Percentiles rank a stretch among this genome's conserved stretches.
phyloP scores from a whole-genome alignment of 2,113 vertebrate genomes.

The Siphamia tubifer region DNA sequence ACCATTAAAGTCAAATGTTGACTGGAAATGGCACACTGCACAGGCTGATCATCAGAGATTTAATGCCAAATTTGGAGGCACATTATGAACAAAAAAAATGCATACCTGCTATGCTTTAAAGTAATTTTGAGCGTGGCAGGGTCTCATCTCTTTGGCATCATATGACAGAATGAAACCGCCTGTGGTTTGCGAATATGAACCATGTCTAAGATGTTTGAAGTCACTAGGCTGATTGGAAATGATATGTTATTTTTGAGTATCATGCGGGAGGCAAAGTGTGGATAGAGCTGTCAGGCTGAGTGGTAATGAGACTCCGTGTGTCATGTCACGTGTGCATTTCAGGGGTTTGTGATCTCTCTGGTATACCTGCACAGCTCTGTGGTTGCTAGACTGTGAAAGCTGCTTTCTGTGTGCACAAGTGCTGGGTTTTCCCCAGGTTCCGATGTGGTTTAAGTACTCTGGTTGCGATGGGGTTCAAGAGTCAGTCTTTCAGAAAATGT shows the following conservation, averaged over 20 bases:
- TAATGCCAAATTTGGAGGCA: too few species aligned
- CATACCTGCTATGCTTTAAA: neutral
- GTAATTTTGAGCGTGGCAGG: too few species aligned
- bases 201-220: neutral
- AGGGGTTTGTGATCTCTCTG: constrained; percentile 13
- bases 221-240: neutral
- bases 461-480: too few species aligned
- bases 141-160: neutral
- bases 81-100: too few species aligned
- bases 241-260: neutral
- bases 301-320: constrained; percentile 25
- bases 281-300: constrained; percentile 15
- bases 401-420: too few species aligned
- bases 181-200: neutral
- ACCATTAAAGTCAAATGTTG: neutral
- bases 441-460: too few species aligned
- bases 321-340: neutral
- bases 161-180: neutral
- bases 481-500: too few species aligned
- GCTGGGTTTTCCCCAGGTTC: too few species aligned
- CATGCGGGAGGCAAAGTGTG: neutral
- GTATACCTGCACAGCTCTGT: constrained; percentile 22
- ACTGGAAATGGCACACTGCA: neutral
- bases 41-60: too few species aligned
- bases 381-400: constrained; percentile 21